phyloP scores from a whole-genome alignment of 2,113 vertebrate species.

The Corvus cornix region DNA sequence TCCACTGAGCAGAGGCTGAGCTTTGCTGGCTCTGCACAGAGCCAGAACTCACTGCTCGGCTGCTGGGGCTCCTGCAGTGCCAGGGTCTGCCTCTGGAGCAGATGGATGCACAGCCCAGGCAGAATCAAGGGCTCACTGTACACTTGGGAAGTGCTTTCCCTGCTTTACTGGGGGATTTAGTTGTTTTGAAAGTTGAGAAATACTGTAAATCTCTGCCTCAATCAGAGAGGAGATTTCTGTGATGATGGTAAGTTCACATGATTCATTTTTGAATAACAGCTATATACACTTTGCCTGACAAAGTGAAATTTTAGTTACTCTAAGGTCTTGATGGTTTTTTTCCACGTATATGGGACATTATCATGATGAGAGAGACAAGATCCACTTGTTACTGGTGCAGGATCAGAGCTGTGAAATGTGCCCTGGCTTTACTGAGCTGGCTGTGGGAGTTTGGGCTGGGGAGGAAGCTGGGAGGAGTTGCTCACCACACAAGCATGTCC shows the following conservation, averaged over 20 bases:
- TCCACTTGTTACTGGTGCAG: neutral
- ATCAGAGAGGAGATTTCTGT: neutral
- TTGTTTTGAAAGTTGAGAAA: neutral
- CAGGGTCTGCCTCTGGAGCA: neutral
- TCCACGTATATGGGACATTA: accelerated
- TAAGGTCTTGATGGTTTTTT: accelerated
- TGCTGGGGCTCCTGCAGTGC: neutral
- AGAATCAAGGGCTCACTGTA: neutral
- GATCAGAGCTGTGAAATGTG: neutral
- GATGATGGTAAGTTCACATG: neutral
- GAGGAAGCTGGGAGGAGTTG: neutral
- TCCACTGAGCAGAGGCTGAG: neutral
- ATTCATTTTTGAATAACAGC: neutral
- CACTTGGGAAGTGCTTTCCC: neutral
- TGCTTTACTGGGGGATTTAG: neutral
- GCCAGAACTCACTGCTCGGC: neutral
- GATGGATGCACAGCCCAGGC: accelerated
- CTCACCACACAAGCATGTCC: neutral
- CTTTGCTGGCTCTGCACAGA: neutral
- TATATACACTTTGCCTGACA: neutral
- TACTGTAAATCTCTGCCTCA: neutral
- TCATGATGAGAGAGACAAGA: neutral
- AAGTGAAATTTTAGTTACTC: neutral
- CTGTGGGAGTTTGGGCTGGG: neutral
- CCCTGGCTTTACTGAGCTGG: neutral